Base-by-base conservation (phyloP, 1,140 invertebrate genomes). In the Globodera rostochiensis region DNA sequence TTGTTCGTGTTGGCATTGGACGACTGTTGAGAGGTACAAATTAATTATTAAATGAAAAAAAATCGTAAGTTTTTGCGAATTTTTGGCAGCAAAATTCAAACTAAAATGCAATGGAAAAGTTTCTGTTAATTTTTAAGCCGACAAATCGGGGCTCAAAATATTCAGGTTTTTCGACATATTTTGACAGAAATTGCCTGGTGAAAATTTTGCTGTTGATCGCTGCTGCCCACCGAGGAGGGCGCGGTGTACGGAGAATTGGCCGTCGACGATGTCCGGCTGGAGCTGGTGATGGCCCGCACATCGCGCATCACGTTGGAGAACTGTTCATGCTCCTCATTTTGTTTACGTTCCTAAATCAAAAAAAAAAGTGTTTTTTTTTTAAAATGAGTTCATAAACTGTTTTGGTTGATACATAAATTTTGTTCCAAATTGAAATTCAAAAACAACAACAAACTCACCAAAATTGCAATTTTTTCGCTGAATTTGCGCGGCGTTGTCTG, bases 401-500 rank as follows among this genome's bases (percentile, higher is more conserved):
- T 36, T 36, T 36, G 1, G 36, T 36, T 36, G 36, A 36, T 36
- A 36, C 36, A 36, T 36, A 36, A 25, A 25, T 25, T 36, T 36
- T 36, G 36, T 36, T 36, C 36, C 60, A 77, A 79, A 77, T 57
- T 60, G 15, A 13, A 50, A 19, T 70, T 19, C 36, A 36, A 45
- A 75, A 25, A 49, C 15, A n/a, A 36, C 46, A 66, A 57, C 76
- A n/a, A 77, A 64, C 46, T 64, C 50, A 75, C 79, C 47, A 84
- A 74, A 49, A 84, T 84, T 53, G 82, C 88, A 73, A 89, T 89
- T 80, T 89, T 89, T 71, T 89, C 88, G 84, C 88, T 90, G 76
- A 89, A 89, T 74, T 89, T 89, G n/a, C 88, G 80, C 36, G 88
- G 88, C 49, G 88, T 90, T 75, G 83, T 83, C 60, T 87, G 83